These are phyloP conservation scores for Spheniscus humboldti DNA, from an alignment of 2,797 vertebrate species.

Conservation along the genomic window DNA sequence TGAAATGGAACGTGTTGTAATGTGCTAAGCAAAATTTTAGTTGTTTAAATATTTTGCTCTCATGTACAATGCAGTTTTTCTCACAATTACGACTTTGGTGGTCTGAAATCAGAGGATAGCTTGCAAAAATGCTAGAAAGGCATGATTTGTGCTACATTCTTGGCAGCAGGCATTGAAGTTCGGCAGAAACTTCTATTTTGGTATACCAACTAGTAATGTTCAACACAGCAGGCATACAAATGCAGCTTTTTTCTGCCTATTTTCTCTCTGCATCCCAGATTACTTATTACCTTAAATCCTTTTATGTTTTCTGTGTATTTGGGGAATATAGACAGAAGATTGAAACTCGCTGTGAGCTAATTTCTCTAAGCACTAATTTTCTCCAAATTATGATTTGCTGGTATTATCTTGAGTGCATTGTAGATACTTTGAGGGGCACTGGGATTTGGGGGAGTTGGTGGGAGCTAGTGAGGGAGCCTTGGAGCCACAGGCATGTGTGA, in stretches of 20 bases:
- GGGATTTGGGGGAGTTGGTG: neutral
- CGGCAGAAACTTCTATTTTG: conserved; percentile 14
- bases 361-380: neutral
- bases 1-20: conserved; percentile 29
- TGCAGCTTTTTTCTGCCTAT: neutral
- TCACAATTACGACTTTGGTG: conserved; percentile 33
- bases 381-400: neutral
- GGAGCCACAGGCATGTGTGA: rapidly evolving
- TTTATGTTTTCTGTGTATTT: neutral
- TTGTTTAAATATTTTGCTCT: conserved; percentile 58
- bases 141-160: conserved; percentile 16
- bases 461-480: neutral
- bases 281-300: conserved; percentile 1
- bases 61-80: neutral
- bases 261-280: neutral
- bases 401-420: neutral
- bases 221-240: conserved; percentile 1
- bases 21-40: conserved; percentile 22
- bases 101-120: conserved; percentile 39
- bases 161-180: conserved; percentile 28
- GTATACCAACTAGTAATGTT: neutral
- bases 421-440: neutral
- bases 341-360: neutral
- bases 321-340: conserved; percentile 4
- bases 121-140: conserved; percentile 50